phyloP scores from a whole-genome alignment of 2,888 invertebrate genomes.

The Mythimna vitellina region DNA sequence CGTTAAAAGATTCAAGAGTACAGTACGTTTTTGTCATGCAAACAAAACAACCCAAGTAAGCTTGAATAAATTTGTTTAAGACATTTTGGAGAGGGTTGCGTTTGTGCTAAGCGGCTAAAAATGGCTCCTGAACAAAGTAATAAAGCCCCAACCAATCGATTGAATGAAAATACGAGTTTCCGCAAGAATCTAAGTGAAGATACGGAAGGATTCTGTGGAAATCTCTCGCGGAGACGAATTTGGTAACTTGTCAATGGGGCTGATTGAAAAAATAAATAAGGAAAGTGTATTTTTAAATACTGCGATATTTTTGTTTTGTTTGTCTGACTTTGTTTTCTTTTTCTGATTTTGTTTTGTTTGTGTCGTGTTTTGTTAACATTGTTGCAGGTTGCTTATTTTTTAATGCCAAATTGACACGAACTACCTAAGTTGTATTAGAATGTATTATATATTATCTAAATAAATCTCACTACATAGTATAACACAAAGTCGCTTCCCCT shows the following conservation, averaged over 20 bases:
- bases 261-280: constrained; percentile 45
- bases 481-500: too few species aligned
- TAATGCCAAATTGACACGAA: not conserved
- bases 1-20: not conserved
- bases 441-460: too few species aligned
- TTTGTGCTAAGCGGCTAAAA: constrained; percentile 69
- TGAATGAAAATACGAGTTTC: constrained; percentile 66
- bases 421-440: not conserved
- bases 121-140: constrained; percentile 69
- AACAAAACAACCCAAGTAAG: constrained; percentile 70
- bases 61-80: constrained; percentile 69
- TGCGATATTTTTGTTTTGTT: constrained; percentile 12
- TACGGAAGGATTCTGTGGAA: constrained; percentile 38
- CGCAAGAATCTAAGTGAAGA: constrained; percentile 36
- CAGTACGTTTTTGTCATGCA: constrained; percentile 57
- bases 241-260: constrained; percentile 41
- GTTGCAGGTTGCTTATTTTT: not conserved
- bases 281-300: constrained; percentile 36
- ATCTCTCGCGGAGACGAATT: constrained; percentile 43
- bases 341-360: not conserved
- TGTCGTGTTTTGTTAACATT: constrained; percentile 2
- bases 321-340: constrained; percentile 2
- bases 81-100: constrained; percentile 70
- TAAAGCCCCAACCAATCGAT: constrained; percentile 70
- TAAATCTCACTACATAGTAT: too few species aligned